Conservation (phyloP, 1,140 invertebrate species). For the Philaenus spumarius region DNA sequence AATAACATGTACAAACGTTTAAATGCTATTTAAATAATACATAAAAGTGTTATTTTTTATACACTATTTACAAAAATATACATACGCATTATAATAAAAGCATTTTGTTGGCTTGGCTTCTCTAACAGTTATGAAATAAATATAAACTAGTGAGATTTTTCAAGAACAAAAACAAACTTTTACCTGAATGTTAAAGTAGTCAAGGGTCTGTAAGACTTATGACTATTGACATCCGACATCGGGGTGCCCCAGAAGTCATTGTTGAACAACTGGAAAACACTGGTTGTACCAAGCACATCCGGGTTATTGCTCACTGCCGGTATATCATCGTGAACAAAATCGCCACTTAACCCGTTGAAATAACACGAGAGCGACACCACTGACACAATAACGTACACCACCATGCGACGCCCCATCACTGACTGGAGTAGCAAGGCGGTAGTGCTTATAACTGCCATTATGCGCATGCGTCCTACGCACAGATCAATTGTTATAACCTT, state of each 20-base stretch:
- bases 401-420: neutral
- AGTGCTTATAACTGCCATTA: too few relatives aligned
- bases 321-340: conserved; percentile 88
- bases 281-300: conserved; percentile 65
- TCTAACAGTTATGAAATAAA: too few relatives aligned
- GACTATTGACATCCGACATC: conserved; percentile 75
- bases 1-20: too few relatives aligned
- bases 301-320: conserved; percentile 78
- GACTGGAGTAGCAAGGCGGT: neutral
- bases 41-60: too few relatives aligned
- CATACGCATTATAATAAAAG: too few relatives aligned
- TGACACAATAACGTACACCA: conserved; percentile 50
- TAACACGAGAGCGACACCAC: conserved; percentile 64
- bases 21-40: too few relatives aligned
- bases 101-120: too few relatives aligned
- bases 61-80: too few relatives aligned
- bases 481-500: too few relatives aligned
- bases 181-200: conserved; percentile 79
- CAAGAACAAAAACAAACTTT: too few relatives aligned
- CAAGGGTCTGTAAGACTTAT: conserved; percentile 78
- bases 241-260: conserved; percentile 92
- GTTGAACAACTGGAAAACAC: conserved; percentile 57
- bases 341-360: conserved; percentile 69
- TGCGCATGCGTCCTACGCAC: too few relatives aligned
- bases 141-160: too few relatives aligned